These are phyloP conservation scores for Lasioglossum baleicum DNA, from an alignment of 1,140 invertebrate genomes.

Conservation along the genomic window DNA sequence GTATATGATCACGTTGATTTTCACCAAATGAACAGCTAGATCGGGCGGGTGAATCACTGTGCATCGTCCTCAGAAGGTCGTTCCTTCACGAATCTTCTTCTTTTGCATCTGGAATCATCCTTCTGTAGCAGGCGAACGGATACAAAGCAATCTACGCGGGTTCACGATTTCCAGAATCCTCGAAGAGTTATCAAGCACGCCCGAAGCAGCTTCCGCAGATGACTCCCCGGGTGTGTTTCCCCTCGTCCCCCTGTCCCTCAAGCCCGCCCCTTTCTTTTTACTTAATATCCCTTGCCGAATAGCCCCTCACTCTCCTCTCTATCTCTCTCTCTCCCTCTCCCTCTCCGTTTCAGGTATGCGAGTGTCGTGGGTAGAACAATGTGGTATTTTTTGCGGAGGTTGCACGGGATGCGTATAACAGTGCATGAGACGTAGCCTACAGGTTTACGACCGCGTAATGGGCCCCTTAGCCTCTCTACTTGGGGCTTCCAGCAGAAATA, in stretches of 20 bases:
- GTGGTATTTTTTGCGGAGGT: slow-evolving; percentile 51
- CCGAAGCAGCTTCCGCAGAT: slow-evolving; percentile 3
- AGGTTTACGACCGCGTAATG: slow-evolving; percentile 77
- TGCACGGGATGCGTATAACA: slow-evolving; percentile 66
- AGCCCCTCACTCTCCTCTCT: background rate
- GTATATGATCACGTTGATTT: too few species aligned
- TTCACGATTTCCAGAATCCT: slow-evolving; percentile 38
- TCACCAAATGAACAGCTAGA: too few species aligned
- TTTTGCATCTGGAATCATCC: slow-evolving; percentile 31
- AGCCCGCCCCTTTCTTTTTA: slow-evolving; percentile 3
- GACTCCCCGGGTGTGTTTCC: background rate
- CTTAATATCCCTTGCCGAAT: slow-evolving; percentile 39
- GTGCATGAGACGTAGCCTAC: slow-evolving; percentile 67
- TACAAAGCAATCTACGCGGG: slow-evolving; percentile 30
- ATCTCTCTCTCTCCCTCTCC: background rate
- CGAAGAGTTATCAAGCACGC: slow-evolving; percentile 28
- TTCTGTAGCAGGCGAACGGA: slow-evolving; percentile 14
- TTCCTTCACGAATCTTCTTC: too few species aligned
- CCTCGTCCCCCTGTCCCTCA: background rate
- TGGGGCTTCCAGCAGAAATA: slow-evolving; percentile 56
- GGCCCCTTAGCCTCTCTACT: slow-evolving; percentile 71
- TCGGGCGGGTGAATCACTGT: too few species aligned
- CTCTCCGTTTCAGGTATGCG: slow-evolving; percentile 55
- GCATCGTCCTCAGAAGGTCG: too few species aligned
- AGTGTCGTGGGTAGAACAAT: slow-evolving; percentile 70